These are phyloP conservation scores for Anhinga anhinga DNA, from an alignment of 2,113 vertebrate species.

Conservation along the genomic window DNA sequence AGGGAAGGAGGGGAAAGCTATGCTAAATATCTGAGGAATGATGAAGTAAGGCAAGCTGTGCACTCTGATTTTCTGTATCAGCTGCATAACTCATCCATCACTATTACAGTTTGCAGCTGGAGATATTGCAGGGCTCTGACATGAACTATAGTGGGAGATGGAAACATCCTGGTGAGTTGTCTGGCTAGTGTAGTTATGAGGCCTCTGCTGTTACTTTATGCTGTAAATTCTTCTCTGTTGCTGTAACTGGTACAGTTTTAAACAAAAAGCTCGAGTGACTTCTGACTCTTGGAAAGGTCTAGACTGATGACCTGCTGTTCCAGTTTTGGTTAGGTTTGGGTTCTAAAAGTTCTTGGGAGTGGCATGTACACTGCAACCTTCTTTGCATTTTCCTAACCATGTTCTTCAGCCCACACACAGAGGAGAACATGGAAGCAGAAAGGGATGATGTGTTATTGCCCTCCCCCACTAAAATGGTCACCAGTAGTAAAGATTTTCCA, in stretches of 20 bases:
- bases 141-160: neutral
- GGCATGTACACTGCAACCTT: neutral
- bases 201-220: neutral
- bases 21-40: constrained; percentile 41
- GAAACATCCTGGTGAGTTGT: neutral
- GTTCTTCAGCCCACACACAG: accelerated
- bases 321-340: neutral
- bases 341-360: neutral
- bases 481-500: neutral
- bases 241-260: neutral
- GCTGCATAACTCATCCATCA: neutral
- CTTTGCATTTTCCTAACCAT: neutral
- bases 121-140: neutral
- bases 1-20: constrained; percentile 10
- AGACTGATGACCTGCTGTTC: neutral
- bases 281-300: neutral
- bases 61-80: neutral
- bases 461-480: neutral
- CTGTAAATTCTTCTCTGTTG: neutral
- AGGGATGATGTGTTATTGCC: neutral
- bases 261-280: neutral
- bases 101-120: neutral
- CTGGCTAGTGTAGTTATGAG: neutral
- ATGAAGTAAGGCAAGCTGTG: neutral
- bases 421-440: neutral